These are phyloP conservation scores for Tylochromis polylepis DNA, from an alignment of 2,113 vertebrate species.

Conservation along the genomic window DNA sequence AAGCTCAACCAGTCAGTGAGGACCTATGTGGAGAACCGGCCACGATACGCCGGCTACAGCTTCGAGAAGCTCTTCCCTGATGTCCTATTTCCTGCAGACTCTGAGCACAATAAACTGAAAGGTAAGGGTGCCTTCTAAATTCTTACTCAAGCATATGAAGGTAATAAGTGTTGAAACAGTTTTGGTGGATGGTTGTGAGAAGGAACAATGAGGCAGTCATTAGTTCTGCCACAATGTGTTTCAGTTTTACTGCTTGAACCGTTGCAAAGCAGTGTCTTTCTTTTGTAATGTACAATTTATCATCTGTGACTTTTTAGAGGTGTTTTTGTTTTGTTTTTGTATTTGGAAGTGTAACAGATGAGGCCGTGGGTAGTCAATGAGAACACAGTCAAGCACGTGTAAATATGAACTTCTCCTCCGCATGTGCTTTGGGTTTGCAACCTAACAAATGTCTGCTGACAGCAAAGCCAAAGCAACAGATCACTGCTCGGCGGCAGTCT, in stretches of 20 bases:
- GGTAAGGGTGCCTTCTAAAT: conserved; percentile 68
- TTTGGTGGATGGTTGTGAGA: neutral
- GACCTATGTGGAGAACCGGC: conserved; percentile 97
- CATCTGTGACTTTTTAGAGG: neutral
- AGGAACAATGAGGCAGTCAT: neutral
- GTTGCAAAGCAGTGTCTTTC: neutral
- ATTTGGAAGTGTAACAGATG: neutral
- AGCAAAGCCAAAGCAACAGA: neutral
- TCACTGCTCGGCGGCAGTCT: neutral
- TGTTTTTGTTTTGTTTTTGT: neutral
- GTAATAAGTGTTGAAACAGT: neutral
- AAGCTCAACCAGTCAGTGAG: conserved; percentile 97
- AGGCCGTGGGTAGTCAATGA: neutral
- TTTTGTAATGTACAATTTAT: neutral
- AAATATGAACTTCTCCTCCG: neutral
- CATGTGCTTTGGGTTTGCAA: neutral
- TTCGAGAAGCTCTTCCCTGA: conserved; percentile 99
- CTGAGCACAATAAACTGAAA: conserved; percentile 98
- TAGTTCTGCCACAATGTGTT: neutral
- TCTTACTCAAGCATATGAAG: neutral
- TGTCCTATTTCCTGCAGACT: conserved; percentile 95
- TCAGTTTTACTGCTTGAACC: neutral
- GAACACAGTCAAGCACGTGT: neutral
- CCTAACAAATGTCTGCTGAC: neutral
- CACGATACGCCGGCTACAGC: conserved; percentile 95